Percentiles rank a stretch among this genome's conserved stretches.
These are phyloP conservation scores for Stenodema calcarata DNA, from an alignment of 2,888 invertebrate genomes.

Conservation along the genomic window DNA sequence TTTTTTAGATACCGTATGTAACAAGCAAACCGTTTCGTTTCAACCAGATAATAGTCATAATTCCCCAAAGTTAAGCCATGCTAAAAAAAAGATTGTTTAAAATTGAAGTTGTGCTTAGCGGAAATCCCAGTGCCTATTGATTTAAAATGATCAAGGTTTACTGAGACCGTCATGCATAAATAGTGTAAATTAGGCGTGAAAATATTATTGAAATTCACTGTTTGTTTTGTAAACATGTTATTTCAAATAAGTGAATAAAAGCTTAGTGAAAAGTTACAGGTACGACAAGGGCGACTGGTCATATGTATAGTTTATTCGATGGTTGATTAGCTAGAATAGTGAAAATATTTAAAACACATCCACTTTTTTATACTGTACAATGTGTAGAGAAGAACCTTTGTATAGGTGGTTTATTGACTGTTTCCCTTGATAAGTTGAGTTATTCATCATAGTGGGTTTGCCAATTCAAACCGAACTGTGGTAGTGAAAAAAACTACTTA, in stretches of 20 bases:
- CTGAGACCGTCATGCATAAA: neutral
- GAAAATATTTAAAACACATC: no score
- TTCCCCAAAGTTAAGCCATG: conserved; percentile 27
- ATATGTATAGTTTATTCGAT: no score
- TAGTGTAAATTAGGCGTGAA: neutral
- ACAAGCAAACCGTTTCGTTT: neutral
- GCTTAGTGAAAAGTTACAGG: no score
- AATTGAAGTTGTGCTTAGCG: neutral
- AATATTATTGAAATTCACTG: neutral
- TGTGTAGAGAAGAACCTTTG: no score
- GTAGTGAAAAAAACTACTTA: no score
- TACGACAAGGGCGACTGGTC: no score
- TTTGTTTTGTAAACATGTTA: neutral
- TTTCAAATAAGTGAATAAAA: neutral
- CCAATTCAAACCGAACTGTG: no score
- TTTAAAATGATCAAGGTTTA: neutral
- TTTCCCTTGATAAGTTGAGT: no score
- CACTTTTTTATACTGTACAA: no score
- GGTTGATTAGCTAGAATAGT: no score
- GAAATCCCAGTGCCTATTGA: conserved; percentile 2
- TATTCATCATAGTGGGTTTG: no score
- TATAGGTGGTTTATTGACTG: no score
- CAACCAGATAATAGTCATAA: neutral
- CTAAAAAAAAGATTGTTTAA: neutral
- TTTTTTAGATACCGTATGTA: neutral